Base-by-base conservation (phyloP, 2,113 vertebrate species). In the Xiphophorus hellerii region DNA sequence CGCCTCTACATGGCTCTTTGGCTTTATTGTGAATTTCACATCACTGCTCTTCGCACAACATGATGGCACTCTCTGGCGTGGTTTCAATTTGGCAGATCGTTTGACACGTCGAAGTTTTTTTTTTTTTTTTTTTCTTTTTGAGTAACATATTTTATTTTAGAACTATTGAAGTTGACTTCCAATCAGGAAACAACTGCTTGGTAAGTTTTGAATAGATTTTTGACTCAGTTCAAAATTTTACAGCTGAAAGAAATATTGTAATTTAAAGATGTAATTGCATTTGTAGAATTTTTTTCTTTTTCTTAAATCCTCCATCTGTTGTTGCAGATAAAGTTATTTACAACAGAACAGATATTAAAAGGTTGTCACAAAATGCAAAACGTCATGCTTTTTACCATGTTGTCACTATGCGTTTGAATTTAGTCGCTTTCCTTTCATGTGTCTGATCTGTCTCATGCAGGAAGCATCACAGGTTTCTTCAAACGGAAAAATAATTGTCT, bases 401-500 rank as follows among this genome's bases (percentile, higher is more conserved):
- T 71, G 2, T 17, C 14, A 5, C 1, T 0, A 10, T 22, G 27
- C 35, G 27, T 31, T 63, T 69, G n/a, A 11, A 42, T 80, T 20
- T 63, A 27, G 15, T 20, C 44, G 28, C 64, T 62, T 22, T 68
- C 5, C 11, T 88, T 90, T 92, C 88, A 92, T 78, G 78, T 71
- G 84, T 80, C 73, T 82, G 84, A 80, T 66, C 91, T 95, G 94
- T 95, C 95, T 93, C 83, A 84, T 93, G 87, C 85, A 78, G 86
- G 89, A 86, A 92, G 92, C 92, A 95, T 96, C 94, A 96, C 94
- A 87, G 89, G 84, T 90, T 93, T 92, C 84, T 91, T 95, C 93
- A 96, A 89, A 94, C 87, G 95, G 94, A 96, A 96, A 96, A 95
- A 94, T 95, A 96, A 96, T 94, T 94, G 93, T 84, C 93, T 87